Evolutionary conservation across 2,113 vertebrate genomes (phyloP), one percentile per base, ranked within the genome.

Genomic region (Lates calcarifer): DNA sequence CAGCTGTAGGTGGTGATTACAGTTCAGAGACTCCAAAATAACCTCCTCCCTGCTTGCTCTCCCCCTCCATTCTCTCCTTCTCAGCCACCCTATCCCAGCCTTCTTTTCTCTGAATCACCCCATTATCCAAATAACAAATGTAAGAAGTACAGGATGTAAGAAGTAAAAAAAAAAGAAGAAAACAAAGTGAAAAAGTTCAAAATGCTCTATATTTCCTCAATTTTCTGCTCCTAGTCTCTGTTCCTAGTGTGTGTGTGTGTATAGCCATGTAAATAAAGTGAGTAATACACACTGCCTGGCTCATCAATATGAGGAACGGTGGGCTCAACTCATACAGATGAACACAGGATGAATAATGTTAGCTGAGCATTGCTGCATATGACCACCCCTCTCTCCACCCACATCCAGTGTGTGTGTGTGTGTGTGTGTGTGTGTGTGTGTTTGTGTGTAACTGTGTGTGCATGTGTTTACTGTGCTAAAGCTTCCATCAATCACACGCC

Each of bases 1-100:
- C 91, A 91, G 92, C 86, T 91, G 91, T 77, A 87, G 87, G 90
- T 86, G 82, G 85, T 89, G 89, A 91, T 89, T 90, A 88, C 87
- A 86, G 90, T 85, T 84, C 77, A 81, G 90, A 87, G 79, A 90
- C 77, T 87, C 87, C 81, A 89, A 86, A 91, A 91, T 85, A 84
- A 87, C 83, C 83, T 79, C 76, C 85, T 81, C 79, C 73, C 78
- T 43, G 57, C 58, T 29, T 67, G n/a, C 77, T 74, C 83, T 43
- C 84, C 68, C 60, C 31, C 57, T 79, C 37, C 61, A 11, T 73
- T 82, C 79, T 73, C 56, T 73, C 55, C 58, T 51, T 75, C 80
- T 71, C 49, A n/a, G 57, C 62, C 67, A 53, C 81, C 82, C 57
- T 83, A 77, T 77, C 74, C 26, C 76, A 15, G 55, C 76, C 74